Evolutionary conservation across 1,140 invertebrate species (phyloP).

Genomic region (Rhyacophila brunnea): DNA sequence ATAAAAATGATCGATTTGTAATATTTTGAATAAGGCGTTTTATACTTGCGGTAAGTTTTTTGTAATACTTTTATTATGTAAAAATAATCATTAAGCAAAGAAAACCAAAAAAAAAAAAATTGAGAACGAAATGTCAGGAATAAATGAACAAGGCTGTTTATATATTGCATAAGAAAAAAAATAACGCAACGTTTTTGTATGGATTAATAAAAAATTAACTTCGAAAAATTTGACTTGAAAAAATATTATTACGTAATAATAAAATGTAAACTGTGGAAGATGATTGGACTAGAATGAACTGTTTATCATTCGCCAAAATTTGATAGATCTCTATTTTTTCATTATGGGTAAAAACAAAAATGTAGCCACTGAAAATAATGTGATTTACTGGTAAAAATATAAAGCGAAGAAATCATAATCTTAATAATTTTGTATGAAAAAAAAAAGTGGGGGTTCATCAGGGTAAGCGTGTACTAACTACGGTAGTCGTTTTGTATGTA

Average conservation of each 20-base stretch:
- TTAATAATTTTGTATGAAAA: conserved; percentile 26
- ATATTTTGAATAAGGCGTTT: conserved; percentile 17
- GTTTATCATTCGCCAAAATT: background rate
- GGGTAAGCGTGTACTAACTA: conserved; percentile 57
- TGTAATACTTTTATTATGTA: no score
- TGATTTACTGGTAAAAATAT: conserved; percentile 39
- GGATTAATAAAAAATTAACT: conserved; percentile 1
- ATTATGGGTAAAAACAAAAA: conserved; percentile 9
- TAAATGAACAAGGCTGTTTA: conserved; percentile 21
- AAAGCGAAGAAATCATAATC: conserved; percentile 54
- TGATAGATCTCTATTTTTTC: conserved; percentile 11
- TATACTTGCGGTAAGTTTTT: conserved; percentile 22
- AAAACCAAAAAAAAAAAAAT: conserved; percentile 18
- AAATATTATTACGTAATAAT: background rate
- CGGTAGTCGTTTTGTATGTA: conserved; percentile 24
- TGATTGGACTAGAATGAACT: no score
- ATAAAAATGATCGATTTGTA: conserved; percentile 16
- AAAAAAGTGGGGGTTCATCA: conserved; percentile 54
- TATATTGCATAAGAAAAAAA: conserved; percentile 15
- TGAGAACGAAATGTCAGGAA: conserved; percentile 11
- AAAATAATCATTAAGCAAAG: conserved; percentile 2
- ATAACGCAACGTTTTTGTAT: conserved; percentile 12
- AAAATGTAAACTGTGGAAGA: no score
- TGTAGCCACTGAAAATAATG: conserved; percentile 22
- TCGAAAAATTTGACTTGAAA: conserved; percentile 12